Evolutionary conservation across 1,140 invertebrate genomes (phyloP), one percentile per base, ranked within the genome.

Genomic region (Achroia grisella): DNA sequence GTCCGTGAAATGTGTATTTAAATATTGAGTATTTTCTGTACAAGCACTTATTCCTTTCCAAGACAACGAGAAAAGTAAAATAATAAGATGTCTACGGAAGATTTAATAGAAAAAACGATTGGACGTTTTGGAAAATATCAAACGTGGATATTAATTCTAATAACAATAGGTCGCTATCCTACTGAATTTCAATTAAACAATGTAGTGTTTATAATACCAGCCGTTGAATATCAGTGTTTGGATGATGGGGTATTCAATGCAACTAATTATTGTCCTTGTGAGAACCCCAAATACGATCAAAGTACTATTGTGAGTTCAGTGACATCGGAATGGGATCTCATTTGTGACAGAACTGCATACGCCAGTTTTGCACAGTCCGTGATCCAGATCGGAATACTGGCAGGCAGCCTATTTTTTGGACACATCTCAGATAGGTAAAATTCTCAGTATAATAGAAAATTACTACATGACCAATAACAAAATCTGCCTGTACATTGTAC

Each of bases 181-280:
- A 89, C 90, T 0, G 90, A 91, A 15, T 92, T 90, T 87, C 90
- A 92, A 62, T 86, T 92, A 45, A 69, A 89, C 8, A 90, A 90
- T 3, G 90, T 92, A 4, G 86, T 90, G 6, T 92, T 93, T 63
- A 72, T 92, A 31, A 87, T 91, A 33, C 91, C 91, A 1, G 86
- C 85, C 8, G 87, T 87, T 1, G 85, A 89, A 56, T 92, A 89
- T 54, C 86, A 80, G 39, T 93, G 91, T 48, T 86, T 78, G 13
- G 56, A 66, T 64, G 79, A 79, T 10, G 54, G 50, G 6, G 68
- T 65, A 0, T 61, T 71, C 14, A 73, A 81, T 1, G 48, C 61
- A 23, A 75, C 75, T n/a, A 78, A 86, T 61, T 36, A 73, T 55
- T 84, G 83, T 53, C 73, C 86, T 4, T 79, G 76, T 54, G 23